Evolutionary conservation across 2,888 invertebrate genomes (phyloP), one percentile per base, ranked within the genome.

Genomic region (Lysandra bellargus): DNA sequence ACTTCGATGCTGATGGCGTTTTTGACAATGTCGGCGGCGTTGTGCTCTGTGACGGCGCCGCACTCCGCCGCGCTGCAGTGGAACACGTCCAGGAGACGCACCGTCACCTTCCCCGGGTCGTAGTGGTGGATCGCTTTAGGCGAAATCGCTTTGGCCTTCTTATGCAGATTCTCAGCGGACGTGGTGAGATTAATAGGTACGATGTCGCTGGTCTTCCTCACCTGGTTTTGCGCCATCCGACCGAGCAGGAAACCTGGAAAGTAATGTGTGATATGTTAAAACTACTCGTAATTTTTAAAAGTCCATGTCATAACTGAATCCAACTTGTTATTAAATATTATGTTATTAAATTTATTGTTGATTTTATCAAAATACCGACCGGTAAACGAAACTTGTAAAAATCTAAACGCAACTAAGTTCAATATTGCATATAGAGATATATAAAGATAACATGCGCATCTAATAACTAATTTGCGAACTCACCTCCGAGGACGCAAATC

Each of bases 401-500:
- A 4, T 49, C 49, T 57, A 57, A 57, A 57, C 53, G 14, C 44
- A 9, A 9, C 9, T 2, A 49, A 12, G 53, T 57, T 17, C 53
- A 57, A 14, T 57, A 57, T 57, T 17, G 53, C 53, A 57, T n/a
- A n/a, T n/a, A n/a, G n/a, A n/a, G n/a, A n/a, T n/a, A n/a, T n/a
- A n/a, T n/a, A n/a, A n/a, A 14, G 53, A 57, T 57, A 57, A 57
- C 17, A 17, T 57, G 53, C 12, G 3, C 3, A n/a, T n/a, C n/a
- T n/a, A n/a, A n/a, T n/a, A 57, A 12, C 3, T 53, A 4, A 53
- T 53, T 57, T 57, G 53, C 17, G 30, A 64, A 64, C 89, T 89
- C 85, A 94, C 94, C 93, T 88, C 91, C 94, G 80, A 92, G 89
- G 79, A 93, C 84, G 84, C 92, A 92, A 69, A 91, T 82, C 40